A percentile compares a stretch with the other conserved stretches of the same genome.
Conservation (phyloP, 2,888 invertebrate species). For the Chalcis sispes region DNA sequence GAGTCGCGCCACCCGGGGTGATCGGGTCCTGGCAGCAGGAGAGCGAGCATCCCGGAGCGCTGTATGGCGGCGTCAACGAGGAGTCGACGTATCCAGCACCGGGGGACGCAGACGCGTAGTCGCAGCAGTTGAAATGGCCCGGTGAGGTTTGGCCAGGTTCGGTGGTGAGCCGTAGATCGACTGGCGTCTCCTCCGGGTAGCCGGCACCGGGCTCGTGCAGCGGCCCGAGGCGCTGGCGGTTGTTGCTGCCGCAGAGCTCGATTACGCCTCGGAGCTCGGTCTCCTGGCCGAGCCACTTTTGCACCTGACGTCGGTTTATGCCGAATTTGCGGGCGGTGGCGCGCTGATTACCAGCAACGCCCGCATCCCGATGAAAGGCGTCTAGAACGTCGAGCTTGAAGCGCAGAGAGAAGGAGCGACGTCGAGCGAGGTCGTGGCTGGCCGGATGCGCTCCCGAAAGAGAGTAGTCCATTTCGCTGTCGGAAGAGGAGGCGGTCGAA, state of each 20-base stretch:
- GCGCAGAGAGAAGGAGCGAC: conserved; percentile 76
- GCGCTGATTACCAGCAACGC: conserved; percentile 76
- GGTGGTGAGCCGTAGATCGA: conserved; percentile 65
- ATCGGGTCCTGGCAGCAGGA: conserved; percentile 66
- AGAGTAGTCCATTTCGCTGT: conserved; percentile 69
- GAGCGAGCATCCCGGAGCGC: conserved; percentile 62
- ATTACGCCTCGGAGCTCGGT: conserved; percentile 73
- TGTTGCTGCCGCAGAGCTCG: conserved; percentile 68
- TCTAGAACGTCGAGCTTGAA: conserved; percentile 77
- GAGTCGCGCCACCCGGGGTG: conserved; percentile 35
- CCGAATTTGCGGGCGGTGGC: conserved; percentile 77
- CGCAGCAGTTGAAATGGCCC: conserved; percentile 59
- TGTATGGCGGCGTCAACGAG: conserved; percentile 60
- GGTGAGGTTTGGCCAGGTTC: conserved; percentile 20
- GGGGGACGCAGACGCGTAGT: conserved; percentile 13
- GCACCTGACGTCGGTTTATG: conserved; percentile 77
- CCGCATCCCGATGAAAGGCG: conserved; percentile 75
- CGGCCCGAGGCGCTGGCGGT: conserved; percentile 73
- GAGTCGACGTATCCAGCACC: conserved; percentile 43
- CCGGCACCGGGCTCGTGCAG: conserved; percentile 52
- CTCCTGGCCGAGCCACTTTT: conserved; percentile 77
- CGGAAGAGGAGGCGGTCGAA: conserved; percentile 64
- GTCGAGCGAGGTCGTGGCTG: conserved; percentile 56
- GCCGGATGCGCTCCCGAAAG: conserved; percentile 25
- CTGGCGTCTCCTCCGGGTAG: conserved; percentile 65